Conservation (phyloP, 2,888 invertebrate genomes). For the Eustalomyia histrio region DNA sequence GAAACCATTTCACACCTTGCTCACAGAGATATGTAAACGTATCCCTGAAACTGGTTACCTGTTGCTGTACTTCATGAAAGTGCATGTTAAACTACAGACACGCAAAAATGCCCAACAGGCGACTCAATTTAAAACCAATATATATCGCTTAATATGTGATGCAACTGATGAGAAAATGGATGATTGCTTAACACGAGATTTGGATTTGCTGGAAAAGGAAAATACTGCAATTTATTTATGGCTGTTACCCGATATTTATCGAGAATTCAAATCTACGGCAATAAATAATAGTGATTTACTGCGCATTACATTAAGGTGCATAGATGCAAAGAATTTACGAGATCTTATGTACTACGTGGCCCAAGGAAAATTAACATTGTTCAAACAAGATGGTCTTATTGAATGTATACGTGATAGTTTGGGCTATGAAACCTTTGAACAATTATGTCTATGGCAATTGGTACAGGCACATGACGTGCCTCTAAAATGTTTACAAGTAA, state of each 20-base stretch:
- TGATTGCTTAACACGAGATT: conserved; percentile 83
- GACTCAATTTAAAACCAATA: conserved; percentile 88
- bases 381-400: conserved; percentile 87
- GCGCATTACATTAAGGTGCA: conserved; percentile 92
- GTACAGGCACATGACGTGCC: conserved; percentile 96
- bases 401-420: conserved; percentile 90
- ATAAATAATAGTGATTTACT: conserved; percentile 93
- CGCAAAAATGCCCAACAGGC: conserved; percentile 81
- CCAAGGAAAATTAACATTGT: conserved; percentile 92
- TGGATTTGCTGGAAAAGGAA: conserved; percentile 92
- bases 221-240: conserved; percentile 94
- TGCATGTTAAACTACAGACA: conserved; percentile 83
- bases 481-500: conserved; percentile 87
- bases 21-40: conserved; percentile 88
- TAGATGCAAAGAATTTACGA: conserved; percentile 94
- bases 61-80: conserved; percentile 93
- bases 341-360: conserved; percentile 94
- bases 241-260: conserved; percentile 95
- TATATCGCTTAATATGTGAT: conserved; percentile 94
- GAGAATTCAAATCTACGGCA: conserved; percentile 92
- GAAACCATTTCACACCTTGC: conserved; percentile 88
- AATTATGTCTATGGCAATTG: conserved; percentile 98
- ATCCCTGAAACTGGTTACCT: conserved; percentile 90
- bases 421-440: conserved; percentile 98
- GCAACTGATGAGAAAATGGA: conserved; percentile 83